Base-by-base conservation (phyloP, 2,888 invertebrate species). In the Watsonalla binaria region DNA sequence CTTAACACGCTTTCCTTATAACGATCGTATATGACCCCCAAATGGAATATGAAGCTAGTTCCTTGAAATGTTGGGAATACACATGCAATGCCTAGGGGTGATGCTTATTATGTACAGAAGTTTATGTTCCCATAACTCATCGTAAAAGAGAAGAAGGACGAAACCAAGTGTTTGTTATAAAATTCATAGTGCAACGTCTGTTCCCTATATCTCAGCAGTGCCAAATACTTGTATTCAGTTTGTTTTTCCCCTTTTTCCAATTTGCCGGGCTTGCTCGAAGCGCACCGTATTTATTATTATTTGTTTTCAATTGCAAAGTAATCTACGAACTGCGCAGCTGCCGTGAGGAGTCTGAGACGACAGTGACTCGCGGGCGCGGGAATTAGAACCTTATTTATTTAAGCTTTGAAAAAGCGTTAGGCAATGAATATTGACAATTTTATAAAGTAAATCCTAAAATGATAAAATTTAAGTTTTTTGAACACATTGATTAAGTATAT, bases 241-340 rank as follows among this genome's bases (percentile, higher is more conserved):
- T 49, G 13, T 33, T 81, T 82, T 82, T 81, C 80, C 76, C 76
- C 74, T 80, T 84, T 86, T 85, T 85, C 80, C 86, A 84, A 86
- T 86, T 85, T 83, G 72, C 76, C 74, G 74, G 72, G 78, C 77
- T 75, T 79, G 78, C 76, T 76, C 76, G 76, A 66, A 69, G 68
- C 76, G 75, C 73, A 72, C 72, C 72, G 78, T 87, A 86, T 89
- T 89, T 89, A 88, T 88, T 87, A 85, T 87, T 87, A 87, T 89
- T 89, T 87, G 87, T 88, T 88, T 88, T 88, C 88, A 87, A 88
- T 89, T 86, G 87, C 86, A 82, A 85, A 87, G 85, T 84, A 88
- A 88, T 87, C 87, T 86, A 78, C 73, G 80, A 80, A 75, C 80
- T 80, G 78, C 78, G 84, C 86, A 86, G 86, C 83, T 86, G 86